phyloP scores from a whole-genome alignment of 2,113 vertebrate genomes.

The Corvus hawaiiensis region DNA sequence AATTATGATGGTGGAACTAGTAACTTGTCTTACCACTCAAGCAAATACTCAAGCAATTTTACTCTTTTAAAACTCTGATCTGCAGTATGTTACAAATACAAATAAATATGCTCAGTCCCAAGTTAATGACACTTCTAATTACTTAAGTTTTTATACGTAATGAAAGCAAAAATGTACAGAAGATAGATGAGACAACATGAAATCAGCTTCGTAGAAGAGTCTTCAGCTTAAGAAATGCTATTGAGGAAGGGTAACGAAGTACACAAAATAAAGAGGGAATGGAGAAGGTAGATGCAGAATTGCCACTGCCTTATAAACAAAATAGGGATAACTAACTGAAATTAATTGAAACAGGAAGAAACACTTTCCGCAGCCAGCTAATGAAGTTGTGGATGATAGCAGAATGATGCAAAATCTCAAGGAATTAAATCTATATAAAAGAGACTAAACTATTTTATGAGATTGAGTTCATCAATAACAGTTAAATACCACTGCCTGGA shows the following conservation, averaged over 20 bases:
- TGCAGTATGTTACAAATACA: background rate
- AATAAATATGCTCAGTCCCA: background rate
- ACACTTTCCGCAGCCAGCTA: background rate
- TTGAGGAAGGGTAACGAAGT: background rate
- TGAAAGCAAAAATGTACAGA: background rate
- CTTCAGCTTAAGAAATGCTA: background rate
- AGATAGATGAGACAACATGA: background rate
- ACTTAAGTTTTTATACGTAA: background rate
- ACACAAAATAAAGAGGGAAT: background rate
- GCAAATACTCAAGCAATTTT: background rate
- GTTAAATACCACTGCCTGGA: background rate
- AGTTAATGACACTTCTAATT: background rate
- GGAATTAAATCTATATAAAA: background rate
- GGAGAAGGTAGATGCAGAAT: background rate
- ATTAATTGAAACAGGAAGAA: background rate
- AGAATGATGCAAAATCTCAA: background rate
- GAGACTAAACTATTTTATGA: background rate
- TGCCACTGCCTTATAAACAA: background rate
- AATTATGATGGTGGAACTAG: background rate
- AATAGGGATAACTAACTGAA: background rate
- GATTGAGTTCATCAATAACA: background rate
- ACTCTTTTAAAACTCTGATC: background rate
- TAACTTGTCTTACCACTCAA: background rate
- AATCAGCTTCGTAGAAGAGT: background rate
- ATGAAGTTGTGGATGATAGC: background rate